phyloP scores from a whole-genome alignment of 2,113 vertebrate genomes.

The Haemorhous mexicanus region DNA sequence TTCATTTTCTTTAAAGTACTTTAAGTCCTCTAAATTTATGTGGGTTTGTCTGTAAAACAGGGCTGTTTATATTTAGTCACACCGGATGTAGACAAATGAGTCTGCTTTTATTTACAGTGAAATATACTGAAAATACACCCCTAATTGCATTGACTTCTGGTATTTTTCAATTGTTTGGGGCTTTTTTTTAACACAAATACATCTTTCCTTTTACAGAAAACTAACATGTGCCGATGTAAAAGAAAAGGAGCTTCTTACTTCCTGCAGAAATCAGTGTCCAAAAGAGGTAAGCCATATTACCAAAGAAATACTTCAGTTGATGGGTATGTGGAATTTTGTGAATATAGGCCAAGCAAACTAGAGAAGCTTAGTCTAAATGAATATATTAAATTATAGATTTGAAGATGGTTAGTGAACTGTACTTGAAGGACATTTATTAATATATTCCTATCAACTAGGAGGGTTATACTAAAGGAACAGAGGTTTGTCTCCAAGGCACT shows the following conservation, averaged over 20 bases:
- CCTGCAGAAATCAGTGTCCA: constrained; percentile 95
- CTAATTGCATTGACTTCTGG: neutral
- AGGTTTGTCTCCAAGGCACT: neutral
- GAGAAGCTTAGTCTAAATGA: neutral
- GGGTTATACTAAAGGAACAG: neutral
- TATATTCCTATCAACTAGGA: neutral
- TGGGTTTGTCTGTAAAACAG: neutral
- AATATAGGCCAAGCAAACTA: neutral
- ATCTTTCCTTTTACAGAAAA: constrained; percentile 74
- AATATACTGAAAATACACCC: neutral
- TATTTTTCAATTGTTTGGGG: neutral
- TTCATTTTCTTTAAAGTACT: neutral
- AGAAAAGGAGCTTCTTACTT: constrained; percentile 77
- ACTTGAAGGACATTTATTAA: neutral
- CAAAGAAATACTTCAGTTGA: neutral
- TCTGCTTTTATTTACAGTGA: neutral
- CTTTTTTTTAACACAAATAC: neutral
- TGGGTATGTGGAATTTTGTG: neutral
- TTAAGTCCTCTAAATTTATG: neutral
- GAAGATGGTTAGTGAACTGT: neutral
- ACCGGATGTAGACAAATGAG: neutral
- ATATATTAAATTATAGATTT: neutral
- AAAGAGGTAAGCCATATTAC: constrained; percentile 82
- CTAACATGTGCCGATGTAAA: constrained; percentile 75
- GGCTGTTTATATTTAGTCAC: neutral